Evolutionary conservation across 1,140 invertebrate species (phyloP), one percentile per base, ranked within the genome.

Genomic region (Philotrypesis tridentata): DNA sequence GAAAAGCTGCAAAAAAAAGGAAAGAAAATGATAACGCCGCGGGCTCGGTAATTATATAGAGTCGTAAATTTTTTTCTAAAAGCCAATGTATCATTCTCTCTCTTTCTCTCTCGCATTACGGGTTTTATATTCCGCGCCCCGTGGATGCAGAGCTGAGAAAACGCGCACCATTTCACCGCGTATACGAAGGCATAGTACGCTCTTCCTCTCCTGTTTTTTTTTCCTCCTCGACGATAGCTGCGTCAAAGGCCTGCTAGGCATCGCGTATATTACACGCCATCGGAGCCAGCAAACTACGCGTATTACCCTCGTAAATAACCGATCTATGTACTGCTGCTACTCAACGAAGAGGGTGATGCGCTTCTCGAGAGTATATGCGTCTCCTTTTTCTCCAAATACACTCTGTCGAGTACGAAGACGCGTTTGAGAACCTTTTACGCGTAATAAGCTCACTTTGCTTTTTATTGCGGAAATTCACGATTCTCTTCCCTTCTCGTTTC

Each of bases 101-200:
- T 14, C 14, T 17, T 55, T 25, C 61, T 12, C 60, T 67, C 8
- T 17, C 61, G 61, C 37, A 67, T 77, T 67, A 67, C 63, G 27
- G n/a, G 65, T 77, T 77, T 77, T 77, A 77, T 77, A 77, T 77
- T 67, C 75, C 23, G n/a, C n/a, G n/a, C n/a, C n/a, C 21, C 63
- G 25, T 27, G 11, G 33, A 6, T 6, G 33, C 37, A 65, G 60
- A 23, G 14, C 37, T n/a, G 75, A 76, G 73, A 37, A 63, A 63
- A 76, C 73, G 60, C 73, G 60, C 29, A 76, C 63, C 63, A 67
- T 77, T 77, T 77, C 75, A 63, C 73, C 48, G 25, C 9, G 9
- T 29, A 67, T 67, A 27, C 61, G 61, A 77, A 68, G 63, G 63
- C 29, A 77, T 60, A 4, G 4, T 29, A 0, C 14, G 25, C 27